Evolutionary conservation across 2,113 vertebrate species (phyloP).

Genomic region (Syngnathoides biaculeatus): DNA sequence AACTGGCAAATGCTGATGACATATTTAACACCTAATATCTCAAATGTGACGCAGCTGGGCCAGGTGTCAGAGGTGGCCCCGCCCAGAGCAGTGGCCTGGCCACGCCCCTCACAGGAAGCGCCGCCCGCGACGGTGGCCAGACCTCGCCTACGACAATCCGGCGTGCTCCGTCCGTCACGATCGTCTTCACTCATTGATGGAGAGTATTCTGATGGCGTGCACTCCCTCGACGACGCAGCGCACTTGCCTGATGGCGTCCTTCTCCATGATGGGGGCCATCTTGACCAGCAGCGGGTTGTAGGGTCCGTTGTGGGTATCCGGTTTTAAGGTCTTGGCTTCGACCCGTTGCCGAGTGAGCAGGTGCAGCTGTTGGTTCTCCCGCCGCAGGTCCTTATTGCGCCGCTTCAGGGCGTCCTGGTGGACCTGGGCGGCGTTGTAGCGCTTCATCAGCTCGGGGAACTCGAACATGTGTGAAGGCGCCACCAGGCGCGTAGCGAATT

Average conservation of each 20-base stretch:
- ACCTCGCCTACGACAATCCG: too few relatives aligned
- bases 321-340: not conserved
- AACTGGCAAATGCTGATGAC: too few relatives aligned
- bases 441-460: constrained; percentile 6
- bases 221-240: not conserved
- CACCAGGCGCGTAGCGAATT: not conserved
- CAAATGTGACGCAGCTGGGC: too few relatives aligned
- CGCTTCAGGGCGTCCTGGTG: not conserved
- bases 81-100: too few relatives aligned
- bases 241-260: not conserved
- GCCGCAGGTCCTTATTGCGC: not conserved
- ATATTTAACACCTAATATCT: too few relatives aligned
- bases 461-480: not conserved
- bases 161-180: not conserved
- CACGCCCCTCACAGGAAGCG: too few relatives aligned
- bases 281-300: constrained; percentile 5
- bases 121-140: too few relatives aligned
- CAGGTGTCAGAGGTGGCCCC: too few relatives aligned
- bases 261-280: not conserved
- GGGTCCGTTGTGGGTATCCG: constrained; percentile 1
- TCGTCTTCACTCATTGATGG: not conserved
- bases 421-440: not conserved
- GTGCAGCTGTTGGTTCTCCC: constrained; percentile 1
- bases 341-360: not conserved
- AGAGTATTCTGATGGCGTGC: not conserved